A percentile compares a stretch with the other conserved stretches of the same genome.
These are phyloP conservation scores for Hyles vespertilio DNA, from an alignment of 1,140 invertebrate genomes.

Conservation along the genomic window DNA sequence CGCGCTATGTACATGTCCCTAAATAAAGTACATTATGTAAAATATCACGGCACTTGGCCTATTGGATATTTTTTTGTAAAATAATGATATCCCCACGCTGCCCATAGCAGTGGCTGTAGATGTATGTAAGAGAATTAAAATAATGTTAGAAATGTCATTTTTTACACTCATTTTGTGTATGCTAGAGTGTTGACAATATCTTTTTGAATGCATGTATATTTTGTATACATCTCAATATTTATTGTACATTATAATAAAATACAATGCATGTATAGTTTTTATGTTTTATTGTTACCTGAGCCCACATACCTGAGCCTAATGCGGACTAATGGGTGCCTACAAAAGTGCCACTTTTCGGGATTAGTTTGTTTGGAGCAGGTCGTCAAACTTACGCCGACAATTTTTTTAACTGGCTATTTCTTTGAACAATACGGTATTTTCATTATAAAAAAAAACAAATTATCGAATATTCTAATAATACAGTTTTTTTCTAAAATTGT, in stretches of 20 bases:
- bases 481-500: too few relatives aligned
- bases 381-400: too few relatives aligned
- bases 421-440: too few relatives aligned
- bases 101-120: constrained; percentile 14
- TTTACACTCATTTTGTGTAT: constrained; percentile 60
- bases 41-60: constrained; percentile 16
- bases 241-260: constrained; percentile 75
- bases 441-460: too few relatives aligned
- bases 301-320: too few relatives aligned
- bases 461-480: too few relatives aligned
- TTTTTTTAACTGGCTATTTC: too few relatives aligned
- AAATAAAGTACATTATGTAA: constrained; percentile 21
- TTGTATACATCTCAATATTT: constrained; percentile 73
- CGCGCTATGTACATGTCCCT: constrained; percentile 20
- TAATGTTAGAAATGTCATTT: constrained; percentile 48
- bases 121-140: constrained; percentile 47
- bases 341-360: too few relatives aligned
- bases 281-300: constrained; percentile 25
- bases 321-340: too few relatives aligned
- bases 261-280: constrained; percentile 59
- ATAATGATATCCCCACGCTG: constrained; percentile 12
- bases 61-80: constrained; percentile 23
- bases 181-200: constrained; percentile 70
- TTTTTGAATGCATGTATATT: constrained; percentile 72
- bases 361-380: too few relatives aligned